Evolutionary conservation across 2,888 invertebrate genomes (phyloP).

Genomic region (Troglohyphantes excavatus): DNA sequence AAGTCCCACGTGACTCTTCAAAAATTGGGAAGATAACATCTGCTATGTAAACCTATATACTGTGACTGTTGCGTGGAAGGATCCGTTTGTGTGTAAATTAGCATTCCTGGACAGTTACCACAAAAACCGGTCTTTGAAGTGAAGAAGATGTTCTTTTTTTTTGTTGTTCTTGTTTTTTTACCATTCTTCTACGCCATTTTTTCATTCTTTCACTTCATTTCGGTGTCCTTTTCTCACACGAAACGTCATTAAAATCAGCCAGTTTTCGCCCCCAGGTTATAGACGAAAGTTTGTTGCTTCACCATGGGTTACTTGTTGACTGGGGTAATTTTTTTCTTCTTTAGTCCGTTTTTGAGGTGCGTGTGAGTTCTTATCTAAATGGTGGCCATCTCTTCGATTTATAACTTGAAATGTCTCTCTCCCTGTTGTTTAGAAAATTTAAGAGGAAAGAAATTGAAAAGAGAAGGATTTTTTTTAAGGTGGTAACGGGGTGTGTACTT

Average conservation of each 20-base stretch:
- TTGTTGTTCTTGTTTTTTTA: constrained; percentile 58
- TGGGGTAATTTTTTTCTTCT: constrained; percentile 41
- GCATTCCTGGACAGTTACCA: constrained; percentile 78
- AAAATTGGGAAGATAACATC: constrained; percentile 76
- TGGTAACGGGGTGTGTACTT: neutral
- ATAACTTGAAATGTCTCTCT: constrained; percentile 45
- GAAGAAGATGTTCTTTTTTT: constrained; percentile 35
- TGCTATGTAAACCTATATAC: constrained; percentile 75
- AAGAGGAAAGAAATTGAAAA: constrained; percentile 37
- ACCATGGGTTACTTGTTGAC: constrained; percentile 62
- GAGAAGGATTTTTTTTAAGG: constrained; percentile 12
- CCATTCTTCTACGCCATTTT: constrained; percentile 52
- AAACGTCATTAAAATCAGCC: constrained; percentile 76
- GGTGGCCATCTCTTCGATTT: constrained; percentile 45
- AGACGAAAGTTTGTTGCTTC: constrained; percentile 65
- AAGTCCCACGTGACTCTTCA: constrained; percentile 75
- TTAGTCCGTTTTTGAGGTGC: constrained; percentile 10
- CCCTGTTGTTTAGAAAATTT: constrained; percentile 57
- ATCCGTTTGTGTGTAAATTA: constrained; percentile 78
- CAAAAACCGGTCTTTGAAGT: constrained; percentile 71
- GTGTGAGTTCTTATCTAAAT: constrained; percentile 73
- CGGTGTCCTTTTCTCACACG: constrained; percentile 74
- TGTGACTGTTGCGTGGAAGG: constrained; percentile 73
- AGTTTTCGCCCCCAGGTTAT: constrained; percentile 48
- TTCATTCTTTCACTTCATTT: constrained; percentile 75